Conservation (phyloP, 23 tunicate species). For the Styela clava region DNA sequence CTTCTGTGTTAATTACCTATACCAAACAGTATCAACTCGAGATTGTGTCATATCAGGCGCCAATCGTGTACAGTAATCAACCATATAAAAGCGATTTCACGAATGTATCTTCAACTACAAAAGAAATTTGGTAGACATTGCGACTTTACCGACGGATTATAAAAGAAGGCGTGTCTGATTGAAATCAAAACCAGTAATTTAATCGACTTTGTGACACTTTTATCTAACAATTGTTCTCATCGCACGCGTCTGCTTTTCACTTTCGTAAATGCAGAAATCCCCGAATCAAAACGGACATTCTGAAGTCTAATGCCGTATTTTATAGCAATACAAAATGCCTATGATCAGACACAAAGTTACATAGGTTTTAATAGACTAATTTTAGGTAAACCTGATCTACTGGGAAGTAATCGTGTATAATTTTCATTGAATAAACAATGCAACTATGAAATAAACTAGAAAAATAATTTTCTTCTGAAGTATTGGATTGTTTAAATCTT, state of each 20-base stretch:
- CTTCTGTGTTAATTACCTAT: neutral
- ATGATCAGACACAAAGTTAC: too few species aligned
- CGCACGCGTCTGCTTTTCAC: neutral
- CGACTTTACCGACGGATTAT: neutral
- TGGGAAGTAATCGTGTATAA: too few species aligned
- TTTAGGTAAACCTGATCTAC: too few species aligned
- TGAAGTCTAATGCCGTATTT: too few species aligned
- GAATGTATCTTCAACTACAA: neutral
- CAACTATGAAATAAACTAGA: too few species aligned
- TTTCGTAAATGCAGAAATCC: neutral
- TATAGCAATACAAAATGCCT: too few species aligned
- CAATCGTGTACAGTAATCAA: neutral
- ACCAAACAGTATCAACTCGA: neutral
- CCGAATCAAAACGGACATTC: neutral
- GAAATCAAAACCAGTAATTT: neutral
- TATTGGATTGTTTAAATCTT: too few species aligned
- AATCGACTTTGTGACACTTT: neutral
- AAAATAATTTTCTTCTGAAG: too few species aligned
- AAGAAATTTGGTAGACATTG: neutral
- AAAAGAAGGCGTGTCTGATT: neutral
- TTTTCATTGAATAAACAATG: too few species aligned
- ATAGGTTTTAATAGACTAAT: too few species aligned
- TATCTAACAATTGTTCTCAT: neutral
- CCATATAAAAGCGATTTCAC: neutral
- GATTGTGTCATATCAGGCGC: neutral